phyloP scores from a whole-genome alignment of 2,888 invertebrate species.

The Lepidocyrtinus sp. region DNA sequence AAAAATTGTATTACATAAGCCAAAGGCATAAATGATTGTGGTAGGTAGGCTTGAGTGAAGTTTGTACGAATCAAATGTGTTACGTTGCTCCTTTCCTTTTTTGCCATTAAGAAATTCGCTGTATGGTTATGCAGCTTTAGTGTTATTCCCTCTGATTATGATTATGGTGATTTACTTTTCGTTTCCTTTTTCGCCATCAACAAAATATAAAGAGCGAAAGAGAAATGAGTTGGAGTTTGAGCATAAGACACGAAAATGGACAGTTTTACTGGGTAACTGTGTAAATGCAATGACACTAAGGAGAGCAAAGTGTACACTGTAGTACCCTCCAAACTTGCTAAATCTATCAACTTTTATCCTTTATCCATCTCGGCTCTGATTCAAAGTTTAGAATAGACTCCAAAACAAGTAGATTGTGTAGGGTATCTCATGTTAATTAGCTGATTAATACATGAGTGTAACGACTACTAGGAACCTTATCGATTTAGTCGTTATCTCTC shows the following conservation, averaged over 20 bases:
- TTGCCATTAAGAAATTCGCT: constrained; percentile 2
- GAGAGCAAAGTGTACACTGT: no score
- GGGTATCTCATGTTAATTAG: no score
- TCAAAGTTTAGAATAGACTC: no score
- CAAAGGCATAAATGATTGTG: background rate
- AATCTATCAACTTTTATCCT: no score
- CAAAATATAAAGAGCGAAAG: constrained; percentile 1
- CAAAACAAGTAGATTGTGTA: no score
- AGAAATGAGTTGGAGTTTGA: background rate
- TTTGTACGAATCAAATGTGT: constrained; percentile 1
- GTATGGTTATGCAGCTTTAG: constrained; percentile 14
- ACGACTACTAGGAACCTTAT: no score
- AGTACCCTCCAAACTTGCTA: no score
- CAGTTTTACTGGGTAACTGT: constrained; percentile 1
- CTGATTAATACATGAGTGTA: no score
- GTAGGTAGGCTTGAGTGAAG: background rate
- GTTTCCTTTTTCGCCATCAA: constrained; percentile 20
- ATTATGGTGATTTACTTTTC: constrained; percentile 21
- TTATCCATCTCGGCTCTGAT: no score
- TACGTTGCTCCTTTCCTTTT: constrained; percentile 1
- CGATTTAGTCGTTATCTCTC: no score
- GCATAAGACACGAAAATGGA: background rate
- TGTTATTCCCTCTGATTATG: constrained; percentile 12
- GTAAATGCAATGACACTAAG: no score
- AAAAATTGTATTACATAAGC: constrained; percentile 17